These are phyloP conservation scores for Natator depressus DNA, from an alignment of 2,113 vertebrate genomes.

Conservation along the genomic window DNA sequence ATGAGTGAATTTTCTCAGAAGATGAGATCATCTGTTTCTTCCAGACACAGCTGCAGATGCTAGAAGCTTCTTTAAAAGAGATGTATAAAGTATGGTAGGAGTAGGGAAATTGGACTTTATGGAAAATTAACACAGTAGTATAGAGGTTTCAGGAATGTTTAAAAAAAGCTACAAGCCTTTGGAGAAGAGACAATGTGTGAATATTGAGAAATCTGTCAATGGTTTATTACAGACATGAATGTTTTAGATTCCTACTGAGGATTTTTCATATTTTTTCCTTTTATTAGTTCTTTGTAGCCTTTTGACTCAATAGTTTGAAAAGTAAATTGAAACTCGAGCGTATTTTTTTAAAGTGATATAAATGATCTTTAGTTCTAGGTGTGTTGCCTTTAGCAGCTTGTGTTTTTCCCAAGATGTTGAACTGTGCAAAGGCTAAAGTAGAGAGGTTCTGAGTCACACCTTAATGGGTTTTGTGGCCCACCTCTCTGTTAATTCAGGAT, in stretches of 20 bases:
- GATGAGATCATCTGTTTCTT: neutral
- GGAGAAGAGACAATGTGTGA: neutral
- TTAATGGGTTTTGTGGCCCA: fast-evolving
- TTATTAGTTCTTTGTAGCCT: neutral
- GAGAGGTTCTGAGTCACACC: neutral
- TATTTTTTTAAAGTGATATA: neutral
- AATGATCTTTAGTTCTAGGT: neutral
- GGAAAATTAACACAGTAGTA: neutral
- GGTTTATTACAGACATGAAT: neutral
- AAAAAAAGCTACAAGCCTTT: neutral
- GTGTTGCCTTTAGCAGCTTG: neutral
- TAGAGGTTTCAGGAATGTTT: neutral
- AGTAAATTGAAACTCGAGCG: neutral
- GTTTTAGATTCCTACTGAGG: neutral
- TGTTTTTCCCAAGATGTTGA: neutral
- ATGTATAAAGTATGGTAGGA: neutral
- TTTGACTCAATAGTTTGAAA: neutral
- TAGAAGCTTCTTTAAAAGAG: neutral
- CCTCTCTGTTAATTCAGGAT: neutral
- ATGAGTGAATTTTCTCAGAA: neutral
- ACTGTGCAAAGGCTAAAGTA: neutral
- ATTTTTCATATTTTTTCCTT: neutral
- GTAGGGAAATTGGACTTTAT: neutral
- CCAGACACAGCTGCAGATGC: neutral
- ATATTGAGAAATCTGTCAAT: neutral